A percentile compares a stretch with the other conserved stretches of the same genome.
phyloP scores from a whole-genome alignment of 2,888 invertebrate species.

The Ischnura elegans region DNA sequence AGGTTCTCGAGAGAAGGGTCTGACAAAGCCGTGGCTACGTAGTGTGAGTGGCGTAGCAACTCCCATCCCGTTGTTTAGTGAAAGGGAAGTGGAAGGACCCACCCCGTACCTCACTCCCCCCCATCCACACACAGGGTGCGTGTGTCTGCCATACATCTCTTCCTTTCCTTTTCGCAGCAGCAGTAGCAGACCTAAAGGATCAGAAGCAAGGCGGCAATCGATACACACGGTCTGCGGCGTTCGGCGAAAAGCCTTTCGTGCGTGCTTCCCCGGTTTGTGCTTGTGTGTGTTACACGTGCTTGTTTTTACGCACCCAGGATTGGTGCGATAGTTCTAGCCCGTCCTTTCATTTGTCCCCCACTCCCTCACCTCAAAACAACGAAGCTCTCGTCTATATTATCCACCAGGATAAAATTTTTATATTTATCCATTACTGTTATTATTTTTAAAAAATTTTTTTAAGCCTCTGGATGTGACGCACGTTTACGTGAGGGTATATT shows the following conservation, averaged over 20 bases:
- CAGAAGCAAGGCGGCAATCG: constrained; percentile 33
- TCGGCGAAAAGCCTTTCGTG: background rate
- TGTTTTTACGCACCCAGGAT: background rate
- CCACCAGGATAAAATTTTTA: no score
- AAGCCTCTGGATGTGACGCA: no score
- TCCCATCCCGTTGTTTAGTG: background rate
- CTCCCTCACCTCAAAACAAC: no score
- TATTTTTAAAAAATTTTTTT: no score
- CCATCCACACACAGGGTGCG: background rate
- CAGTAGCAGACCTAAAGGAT: constrained; percentile 6
- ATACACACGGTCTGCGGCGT: constrained; percentile 59
- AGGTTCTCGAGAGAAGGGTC: background rate
- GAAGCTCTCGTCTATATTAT: no score
- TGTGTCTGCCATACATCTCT: background rate
- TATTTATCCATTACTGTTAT: no score
- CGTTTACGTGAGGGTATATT: no score
- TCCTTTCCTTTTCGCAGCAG: background rate
- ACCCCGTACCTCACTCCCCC: background rate
- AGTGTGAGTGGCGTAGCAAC: background rate
- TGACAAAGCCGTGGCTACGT: background rate
- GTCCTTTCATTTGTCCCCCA: no score
- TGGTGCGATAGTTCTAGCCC: background rate
- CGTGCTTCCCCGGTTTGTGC: background rate
- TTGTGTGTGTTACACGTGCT: background rate
- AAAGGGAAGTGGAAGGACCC: background rate